Conservation (phyloP, 2,113 vertebrate genomes). For the Sander lucioperca region DNA sequence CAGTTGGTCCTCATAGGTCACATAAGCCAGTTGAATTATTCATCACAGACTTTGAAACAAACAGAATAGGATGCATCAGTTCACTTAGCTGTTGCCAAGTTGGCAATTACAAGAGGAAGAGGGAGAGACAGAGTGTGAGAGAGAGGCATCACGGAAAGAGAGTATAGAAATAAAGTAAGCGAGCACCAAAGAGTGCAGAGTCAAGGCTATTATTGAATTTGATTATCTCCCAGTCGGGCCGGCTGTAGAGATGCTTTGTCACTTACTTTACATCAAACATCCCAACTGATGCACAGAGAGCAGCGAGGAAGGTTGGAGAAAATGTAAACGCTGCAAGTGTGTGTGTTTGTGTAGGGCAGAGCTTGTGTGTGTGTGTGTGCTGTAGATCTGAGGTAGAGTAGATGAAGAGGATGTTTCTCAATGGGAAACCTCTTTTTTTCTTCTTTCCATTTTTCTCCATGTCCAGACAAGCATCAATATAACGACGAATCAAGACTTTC, state of each 20-base stretch:
- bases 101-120: conserved; percentile 27
- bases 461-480: conserved; percentile 45
- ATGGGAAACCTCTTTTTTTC: conserved; percentile 4
- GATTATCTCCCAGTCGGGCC: conserved; percentile 52
- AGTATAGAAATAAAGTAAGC: conserved; percentile 19
- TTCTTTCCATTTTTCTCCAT: conserved; percentile 17
- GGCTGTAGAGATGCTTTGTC: conserved; percentile 46
- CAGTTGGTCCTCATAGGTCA: conserved; percentile 14
- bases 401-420: conserved; percentile 28
- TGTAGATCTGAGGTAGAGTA: not conserved
- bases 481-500: conserved; percentile 33
- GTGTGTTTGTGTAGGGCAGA: not conserved
- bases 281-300: conserved; percentile 29
- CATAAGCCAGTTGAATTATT: conserved; percentile 51
- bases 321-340: not conserved
- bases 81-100: conserved; percentile 32
- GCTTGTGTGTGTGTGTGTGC: not conserved
- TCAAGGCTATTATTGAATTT: conserved; percentile 67
- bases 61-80: conserved; percentile 21
- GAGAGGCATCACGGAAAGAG: conserved; percentile 25
- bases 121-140: not conserved
- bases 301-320: conserved; percentile 1
- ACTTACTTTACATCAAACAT: conserved; percentile 37
- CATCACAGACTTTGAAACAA: conserved; percentile 34
- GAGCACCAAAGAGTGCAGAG: conserved; percentile 45